Percentiles rank a stretch among this genome's conserved stretches.
Conservation (phyloP, 2,888 invertebrate species). For the Synergus laeviventris region DNA sequence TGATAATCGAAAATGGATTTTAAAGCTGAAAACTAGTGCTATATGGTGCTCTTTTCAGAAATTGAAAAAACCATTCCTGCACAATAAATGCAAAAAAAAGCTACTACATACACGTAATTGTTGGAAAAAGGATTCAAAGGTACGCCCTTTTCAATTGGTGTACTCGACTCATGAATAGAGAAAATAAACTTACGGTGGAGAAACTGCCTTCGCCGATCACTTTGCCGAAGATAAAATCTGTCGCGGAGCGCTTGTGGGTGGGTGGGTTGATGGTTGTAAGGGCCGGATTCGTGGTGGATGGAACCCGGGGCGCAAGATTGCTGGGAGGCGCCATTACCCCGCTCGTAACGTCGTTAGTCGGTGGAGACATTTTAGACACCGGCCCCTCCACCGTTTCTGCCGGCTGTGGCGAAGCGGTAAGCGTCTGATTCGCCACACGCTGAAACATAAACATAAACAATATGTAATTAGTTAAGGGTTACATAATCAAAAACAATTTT, state of each 20-base stretch:
- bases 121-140: no score
- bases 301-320: conserved; percentile 77
- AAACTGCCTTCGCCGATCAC: conserved; percentile 98
- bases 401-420: conserved; percentile 75
- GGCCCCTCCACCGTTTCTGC: conserved; percentile 75
- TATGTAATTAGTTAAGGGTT: neutral
- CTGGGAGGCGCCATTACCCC: conserved; percentile 78
- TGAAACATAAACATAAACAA: conserved; percentile 64
- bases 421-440: conserved; percentile 75
- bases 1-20: no score
- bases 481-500: neutral
- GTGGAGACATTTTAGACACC: conserved; percentile 75
- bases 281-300: conserved; percentile 75
- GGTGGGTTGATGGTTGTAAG: conserved; percentile 73
- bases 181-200: conserved; percentile 84
- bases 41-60: no score
- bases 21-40: no score
- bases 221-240: conserved; percentile 96
- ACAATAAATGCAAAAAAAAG: no score
- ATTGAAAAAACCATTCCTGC: no score
- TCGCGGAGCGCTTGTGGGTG: conserved; percentile 83
- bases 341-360: conserved; percentile 79
- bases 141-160: neutral
- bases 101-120: no score
- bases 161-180: neutral